Evolutionary conservation across 1,140 invertebrate species (phyloP), one percentile per base, ranked within the genome.

Genomic region (Drosophila kurseongensis): DNA sequence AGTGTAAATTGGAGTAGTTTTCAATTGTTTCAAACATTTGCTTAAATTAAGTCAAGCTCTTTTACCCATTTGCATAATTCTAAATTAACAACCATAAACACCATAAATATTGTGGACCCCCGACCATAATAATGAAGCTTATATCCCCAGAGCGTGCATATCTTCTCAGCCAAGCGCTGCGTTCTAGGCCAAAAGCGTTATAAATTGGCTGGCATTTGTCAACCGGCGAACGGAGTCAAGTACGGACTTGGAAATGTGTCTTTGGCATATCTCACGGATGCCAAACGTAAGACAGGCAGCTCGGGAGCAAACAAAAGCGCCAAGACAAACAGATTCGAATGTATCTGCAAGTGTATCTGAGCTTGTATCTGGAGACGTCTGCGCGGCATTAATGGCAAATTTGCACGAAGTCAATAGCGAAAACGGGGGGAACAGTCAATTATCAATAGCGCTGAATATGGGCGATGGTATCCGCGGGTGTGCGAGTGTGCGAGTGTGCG

Each of bases 381-480:
- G 83, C 84, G 76, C 72, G 74, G 69, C 69, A 80, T 80, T 89
- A 89, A 89, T 89, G 80, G 84, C 80, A 89, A 89, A 89, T 89
- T 89, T 84, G 80, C 80, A 89, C 84, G 74, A 80, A 82, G 80
- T 68, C 86, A 89, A 88, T 88, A 88, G 57, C 35, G 57, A 54
- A 65, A 65, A 35, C 35, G 23, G 54, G 41, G 41, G 59, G 52
- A 54, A 72, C 67, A 86, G 75, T 86, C 83, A 86, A 86, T 88
- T 86, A 86, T 88, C 82, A 76, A 88, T 86, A 88, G 79, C 86
- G 61, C 57, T 50, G 54, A 56, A 8, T 48, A 14, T 48, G 13
- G 47, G 29, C 27, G 47, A 48, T 71, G 38, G 48, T 79, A 35
- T 48, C 18, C 47, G 29, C 38, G 27, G 35, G 14, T 66, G 48